These are phyloP conservation scores for Papilio demoleus DNA, from an alignment of 2,888 invertebrate species.

Conservation along the genomic window DNA sequence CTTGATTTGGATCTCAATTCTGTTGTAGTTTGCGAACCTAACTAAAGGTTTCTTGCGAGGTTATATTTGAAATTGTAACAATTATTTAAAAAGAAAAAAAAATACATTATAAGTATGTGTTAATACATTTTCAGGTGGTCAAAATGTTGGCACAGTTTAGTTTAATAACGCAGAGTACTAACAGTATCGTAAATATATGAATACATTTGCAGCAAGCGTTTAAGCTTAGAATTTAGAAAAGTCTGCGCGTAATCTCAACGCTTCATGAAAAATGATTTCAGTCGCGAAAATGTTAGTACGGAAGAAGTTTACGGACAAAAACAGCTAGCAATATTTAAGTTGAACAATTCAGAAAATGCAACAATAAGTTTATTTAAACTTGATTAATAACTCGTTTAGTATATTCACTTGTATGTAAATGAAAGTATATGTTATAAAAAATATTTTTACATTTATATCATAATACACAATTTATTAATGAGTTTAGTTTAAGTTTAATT, in stretches of 20 bases:
- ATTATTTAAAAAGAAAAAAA: background rate
- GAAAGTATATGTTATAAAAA: background rate
- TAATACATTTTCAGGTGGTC: background rate
- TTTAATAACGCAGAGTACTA: conserved; percentile 12
- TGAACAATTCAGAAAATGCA: conserved; percentile 7
- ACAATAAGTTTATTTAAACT: background rate
- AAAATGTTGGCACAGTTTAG: background rate
- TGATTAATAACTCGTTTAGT: background rate
- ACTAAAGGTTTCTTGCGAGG: background rate
- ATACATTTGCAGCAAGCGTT: background rate
- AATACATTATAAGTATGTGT: background rate
- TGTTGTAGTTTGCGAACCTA: background rate
- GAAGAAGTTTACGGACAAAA: conserved; percentile 11
- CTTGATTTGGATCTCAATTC: too few relatives aligned
- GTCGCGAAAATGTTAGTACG: conserved; percentile 5
- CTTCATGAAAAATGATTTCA: conserved; percentile 26
- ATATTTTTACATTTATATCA: too few relatives aligned
- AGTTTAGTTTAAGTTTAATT: too few relatives aligned
- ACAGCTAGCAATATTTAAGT: background rate
- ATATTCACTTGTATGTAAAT: background rate
- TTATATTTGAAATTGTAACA: background rate
- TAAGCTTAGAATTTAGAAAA: conserved; percentile 18
- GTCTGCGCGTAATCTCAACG: conserved; percentile 19
- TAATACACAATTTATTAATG: too few relatives aligned
- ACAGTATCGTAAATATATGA: background rate